phyloP scores from a whole-genome alignment of 1,140 invertebrate genomes.

The Dysdera silvatica region DNA sequence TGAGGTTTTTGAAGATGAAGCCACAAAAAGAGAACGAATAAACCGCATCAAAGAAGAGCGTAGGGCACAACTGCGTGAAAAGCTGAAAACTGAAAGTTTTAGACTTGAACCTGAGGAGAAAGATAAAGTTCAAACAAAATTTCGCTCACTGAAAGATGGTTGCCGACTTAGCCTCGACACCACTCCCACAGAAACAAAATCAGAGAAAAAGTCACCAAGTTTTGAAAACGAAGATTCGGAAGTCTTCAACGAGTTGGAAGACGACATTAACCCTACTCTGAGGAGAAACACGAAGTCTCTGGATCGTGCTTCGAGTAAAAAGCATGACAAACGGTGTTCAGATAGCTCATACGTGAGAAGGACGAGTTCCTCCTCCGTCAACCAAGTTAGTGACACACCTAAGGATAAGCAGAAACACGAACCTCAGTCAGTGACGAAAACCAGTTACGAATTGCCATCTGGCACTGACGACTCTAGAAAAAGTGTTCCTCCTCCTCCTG shows the following conservation, averaged over 20 bases:
- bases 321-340: background rate
- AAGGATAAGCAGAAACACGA: no score
- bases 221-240: constrained; percentile 1
- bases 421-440: no score
- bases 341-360: background rate
- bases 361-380: background rate
- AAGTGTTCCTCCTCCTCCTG: no score
- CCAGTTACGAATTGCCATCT: no score
- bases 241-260: constrained; percentile 3
- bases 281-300: no score
- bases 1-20: constrained; percentile 22
- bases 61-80: constrained; percentile 72
- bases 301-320: background rate
- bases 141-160: constrained; percentile 14
- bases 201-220: background rate
- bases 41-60: constrained; percentile 86
- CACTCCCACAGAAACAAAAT: background rate
- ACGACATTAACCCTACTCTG: background rate
- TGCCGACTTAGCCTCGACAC: background rate
- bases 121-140: constrained; percentile 27
- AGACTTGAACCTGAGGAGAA: constrained; percentile 50
- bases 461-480: no score
- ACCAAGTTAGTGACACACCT: background rate
- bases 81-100: constrained; percentile 75
- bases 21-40: constrained; percentile 58